phyloP scores from a whole-genome alignment of 2,113 vertebrate species.

The Uria aalge region DNA sequence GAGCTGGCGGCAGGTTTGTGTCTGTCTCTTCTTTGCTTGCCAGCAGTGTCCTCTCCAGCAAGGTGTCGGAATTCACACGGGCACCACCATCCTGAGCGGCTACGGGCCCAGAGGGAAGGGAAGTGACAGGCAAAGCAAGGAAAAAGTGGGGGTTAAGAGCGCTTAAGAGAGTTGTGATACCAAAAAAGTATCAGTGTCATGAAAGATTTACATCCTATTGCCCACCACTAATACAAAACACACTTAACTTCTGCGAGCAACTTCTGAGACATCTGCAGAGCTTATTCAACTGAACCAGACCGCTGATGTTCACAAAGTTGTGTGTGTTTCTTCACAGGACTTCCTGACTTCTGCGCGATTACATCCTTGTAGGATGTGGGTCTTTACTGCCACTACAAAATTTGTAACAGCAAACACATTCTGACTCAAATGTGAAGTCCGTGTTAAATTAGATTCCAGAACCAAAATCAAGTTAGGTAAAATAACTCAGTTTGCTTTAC shows the following conservation, averaged over 20 bases:
- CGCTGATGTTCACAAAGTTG: neutral
- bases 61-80: neutral
- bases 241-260: neutral
- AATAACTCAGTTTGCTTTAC: constrained; percentile 27
- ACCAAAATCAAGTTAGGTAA: neutral
- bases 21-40: neutral
- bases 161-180: neutral
- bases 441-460: neutral
- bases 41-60: neutral
- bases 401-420: neutral
- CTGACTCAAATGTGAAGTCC: neutral
- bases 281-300: neutral
- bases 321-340: neutral
- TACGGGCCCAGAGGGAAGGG: accelerated
- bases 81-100: accelerated
- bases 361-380: constrained; percentile 13
- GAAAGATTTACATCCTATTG: neutral
- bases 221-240: constrained; percentile 12
- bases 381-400: constrained; percentile 29
- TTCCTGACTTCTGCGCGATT: neutral
- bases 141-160: neutral
- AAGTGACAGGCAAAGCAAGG: neutral
- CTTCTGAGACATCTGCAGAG: neutral
- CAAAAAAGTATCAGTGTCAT: neutral
- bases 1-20: neutral